Base-by-base conservation (phyloP, 2,888 invertebrate species). In the Brassicogethes aeneus region DNA sequence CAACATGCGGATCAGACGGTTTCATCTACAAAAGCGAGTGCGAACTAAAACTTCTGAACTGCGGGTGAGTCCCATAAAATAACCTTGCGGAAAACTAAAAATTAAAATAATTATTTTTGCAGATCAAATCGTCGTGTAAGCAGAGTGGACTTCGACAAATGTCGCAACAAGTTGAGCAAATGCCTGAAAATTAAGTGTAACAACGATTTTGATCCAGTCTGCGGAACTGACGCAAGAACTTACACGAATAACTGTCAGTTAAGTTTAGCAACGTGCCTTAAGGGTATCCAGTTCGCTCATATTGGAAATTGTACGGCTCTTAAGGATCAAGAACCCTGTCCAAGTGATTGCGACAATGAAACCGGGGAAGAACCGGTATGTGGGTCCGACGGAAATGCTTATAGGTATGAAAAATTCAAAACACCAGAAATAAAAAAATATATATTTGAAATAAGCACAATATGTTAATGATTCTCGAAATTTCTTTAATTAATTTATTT, bases 381-480 rank as follows among this genome's bases (percentile, higher is more conserved):
- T 60, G 91, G 88, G 7, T 89, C 89, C 23, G 90, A 91, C 64
- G 89, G 90, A 51, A 91, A 91, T 59, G 88, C 88, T 46, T 90
- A 90, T 68, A 81, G 77, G 80, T 83, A 65, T 70, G 66, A 60
- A 15, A 23, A 7, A 23, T 23, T n/a, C n/a, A n/a, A n/a, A n/a
- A n/a, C n/a, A n/a, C n/a, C n/a, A n/a, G n/a, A n/a, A n/a, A n/a
- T n/a, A n/a, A n/a, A n/a, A n/a, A n/a, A n/a, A n/a, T n/a, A n/a
- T n/a, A n/a, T n/a, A n/a, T n/a, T n/a, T n/a, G n/a, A n/a, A n/a
- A n/a, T n/a, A n/a, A n/a, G n/a, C n/a, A n/a, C n/a, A n/a, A n/a
- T n/a, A n/a, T n/a, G n/a, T n/a, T n/a, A n/a, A n/a, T n/a, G n/a
- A n/a, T n/a, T n/a, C n/a, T n/a, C n/a, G n/a, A n/a, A n/a, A n/a